Percentiles rank a stretch among this genome's conserved stretches.
These are phyloP conservation scores for Clunio marinus DNA, from an alignment of 2,888 invertebrate genomes.

Conservation along the genomic window DNA sequence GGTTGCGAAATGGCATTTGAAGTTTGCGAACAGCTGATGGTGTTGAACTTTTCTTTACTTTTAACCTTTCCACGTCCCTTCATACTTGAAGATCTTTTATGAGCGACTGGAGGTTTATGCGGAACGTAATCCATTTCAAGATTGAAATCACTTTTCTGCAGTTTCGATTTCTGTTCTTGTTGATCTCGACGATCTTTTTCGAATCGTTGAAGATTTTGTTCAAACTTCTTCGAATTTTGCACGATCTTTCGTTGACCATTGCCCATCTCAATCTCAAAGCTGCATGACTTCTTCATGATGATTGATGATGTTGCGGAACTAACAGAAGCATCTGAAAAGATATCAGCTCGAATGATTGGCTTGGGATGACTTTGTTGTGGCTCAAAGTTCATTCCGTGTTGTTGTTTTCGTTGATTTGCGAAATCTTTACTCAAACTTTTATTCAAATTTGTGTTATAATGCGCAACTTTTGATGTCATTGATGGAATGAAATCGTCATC, in stretches of 20 bases:
- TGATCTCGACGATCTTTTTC: slow-evolving; percentile 55
- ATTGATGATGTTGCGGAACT: slow-evolving; percentile 3
- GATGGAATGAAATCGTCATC: slow-evolving; percentile 48
- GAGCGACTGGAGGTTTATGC: slow-evolving; percentile 71
- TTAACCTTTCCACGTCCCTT: slow-evolving; percentile 55
- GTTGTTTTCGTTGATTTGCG: slow-evolving; percentile 47
- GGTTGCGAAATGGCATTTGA: not conserved
- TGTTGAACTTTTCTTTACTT: slow-evolving; percentile 50
- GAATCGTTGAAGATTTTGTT: slow-evolving; percentile 60
- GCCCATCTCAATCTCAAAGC: slow-evolving; percentile 46
- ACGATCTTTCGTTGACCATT: slow-evolving; percentile 36
- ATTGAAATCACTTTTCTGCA: slow-evolving; percentile 48
- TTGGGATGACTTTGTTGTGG: slow-evolving; percentile 44
- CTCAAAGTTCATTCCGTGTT: slow-evolving; percentile 43
- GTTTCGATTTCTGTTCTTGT: slow-evolving; percentile 33
- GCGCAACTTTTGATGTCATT: slow-evolving; percentile 48
- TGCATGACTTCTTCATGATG: slow-evolving; percentile 45
- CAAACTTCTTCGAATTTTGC: slow-evolving; percentile 47
- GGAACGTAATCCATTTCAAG: slow-evolving; percentile 59
- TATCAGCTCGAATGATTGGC: slow-evolving; percentile 32
- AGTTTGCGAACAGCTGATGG: slow-evolving; percentile 48
- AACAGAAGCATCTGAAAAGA: slow-evolving; percentile 33
- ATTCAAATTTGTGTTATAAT: slow-evolving; percentile 49
- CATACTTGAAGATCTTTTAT: slow-evolving; percentile 63
- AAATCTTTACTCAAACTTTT: slow-evolving; percentile 51